A percentile compares a stretch with the other conserved stretches of the same genome.
Evolutionary conservation across 92 coral and sea anemone genomes (phyloP).

Genomic region (Epizoanthus rinbou): DNA sequence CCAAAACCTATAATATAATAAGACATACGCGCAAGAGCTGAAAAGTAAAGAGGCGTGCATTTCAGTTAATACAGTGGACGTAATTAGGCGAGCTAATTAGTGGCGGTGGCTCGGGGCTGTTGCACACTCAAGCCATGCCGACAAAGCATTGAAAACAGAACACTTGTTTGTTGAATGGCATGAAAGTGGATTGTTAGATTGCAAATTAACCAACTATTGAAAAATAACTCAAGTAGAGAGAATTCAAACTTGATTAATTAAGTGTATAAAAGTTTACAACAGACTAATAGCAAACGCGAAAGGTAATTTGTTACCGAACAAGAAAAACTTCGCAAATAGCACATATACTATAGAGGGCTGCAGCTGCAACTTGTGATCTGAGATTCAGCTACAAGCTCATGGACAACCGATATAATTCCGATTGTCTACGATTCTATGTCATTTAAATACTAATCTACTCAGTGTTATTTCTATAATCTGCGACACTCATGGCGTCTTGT

Average conservation of each 20-base stretch:
- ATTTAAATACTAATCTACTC: conserved; percentile 3
- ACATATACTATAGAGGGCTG: too few relatives aligned
- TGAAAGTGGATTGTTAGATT: background rate
- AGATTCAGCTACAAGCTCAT: background rate
- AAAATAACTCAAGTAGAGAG: background rate
- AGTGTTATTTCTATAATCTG: background rate
- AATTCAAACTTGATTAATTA: too few relatives aligned
- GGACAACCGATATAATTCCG: background rate
- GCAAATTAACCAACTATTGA: conserved; percentile 16
- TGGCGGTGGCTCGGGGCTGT: background rate
- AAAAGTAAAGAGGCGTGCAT: too few relatives aligned
- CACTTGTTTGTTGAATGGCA: conserved; percentile 9
- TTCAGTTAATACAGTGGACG: conserved; percentile 3
- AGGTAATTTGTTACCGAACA: too few relatives aligned
- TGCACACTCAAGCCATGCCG: conserved; percentile 30
- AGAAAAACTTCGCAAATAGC: too few relatives aligned
- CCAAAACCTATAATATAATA: too few relatives aligned
- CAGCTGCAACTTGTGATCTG: too few relatives aligned
- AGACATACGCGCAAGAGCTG: too few relatives aligned
- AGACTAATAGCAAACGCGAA: too few relatives aligned
- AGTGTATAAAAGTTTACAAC: too few relatives aligned
- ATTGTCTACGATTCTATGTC: background rate
- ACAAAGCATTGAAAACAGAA: conserved; percentile 24
- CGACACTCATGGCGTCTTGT: background rate
- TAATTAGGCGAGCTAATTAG: conserved; percentile 33